Evolutionary conservation across 1,140 invertebrate species (phyloP).

Genomic region (Aphaenogaster ashmeadi): DNA sequence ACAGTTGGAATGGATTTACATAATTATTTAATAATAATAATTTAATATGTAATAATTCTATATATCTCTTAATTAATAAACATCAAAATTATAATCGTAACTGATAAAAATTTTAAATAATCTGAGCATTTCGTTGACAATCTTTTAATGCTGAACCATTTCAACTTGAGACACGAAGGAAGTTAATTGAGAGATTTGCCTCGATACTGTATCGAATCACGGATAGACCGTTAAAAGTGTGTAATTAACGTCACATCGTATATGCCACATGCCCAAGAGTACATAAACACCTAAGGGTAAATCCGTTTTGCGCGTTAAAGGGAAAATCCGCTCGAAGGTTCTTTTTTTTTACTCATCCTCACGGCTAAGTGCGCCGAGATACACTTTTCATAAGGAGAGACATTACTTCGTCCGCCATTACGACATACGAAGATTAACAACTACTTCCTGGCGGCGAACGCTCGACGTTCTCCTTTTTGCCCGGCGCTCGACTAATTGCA

Average conservation of each 20-base stretch:
- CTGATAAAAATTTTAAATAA: neutral
- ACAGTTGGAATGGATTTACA: neutral
- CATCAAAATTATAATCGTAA: neutral
- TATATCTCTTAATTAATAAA: neutral
- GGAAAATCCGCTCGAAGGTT: constrained; percentile 2
- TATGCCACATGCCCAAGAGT: neutral
- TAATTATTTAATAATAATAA: neutral
- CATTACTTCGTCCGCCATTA: constrained; percentile 73
- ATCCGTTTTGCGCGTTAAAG: constrained; percentile 46
- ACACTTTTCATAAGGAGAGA: constrained; percentile 72
- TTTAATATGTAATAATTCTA: neutral
- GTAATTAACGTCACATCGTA: constrained; percentile 22
- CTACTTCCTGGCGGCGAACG: constrained; percentile 67
- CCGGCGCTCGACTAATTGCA: constrained; percentile 71
- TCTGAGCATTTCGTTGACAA: neutral
- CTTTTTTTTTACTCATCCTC: constrained; percentile 17
- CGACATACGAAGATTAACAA: constrained; percentile 72
- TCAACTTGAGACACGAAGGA: neutral
- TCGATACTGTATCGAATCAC: constrained; percentile 3
- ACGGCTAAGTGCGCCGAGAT: constrained; percentile 41
- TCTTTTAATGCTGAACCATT: neutral
- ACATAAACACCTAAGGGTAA: constrained; percentile 11
- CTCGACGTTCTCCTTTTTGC: constrained; percentile 69
- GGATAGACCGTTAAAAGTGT: constrained; percentile 16
- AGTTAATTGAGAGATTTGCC: neutral